Base-by-base conservation (phyloP, 2,888 invertebrate species). In the Volucella inanis region DNA sequence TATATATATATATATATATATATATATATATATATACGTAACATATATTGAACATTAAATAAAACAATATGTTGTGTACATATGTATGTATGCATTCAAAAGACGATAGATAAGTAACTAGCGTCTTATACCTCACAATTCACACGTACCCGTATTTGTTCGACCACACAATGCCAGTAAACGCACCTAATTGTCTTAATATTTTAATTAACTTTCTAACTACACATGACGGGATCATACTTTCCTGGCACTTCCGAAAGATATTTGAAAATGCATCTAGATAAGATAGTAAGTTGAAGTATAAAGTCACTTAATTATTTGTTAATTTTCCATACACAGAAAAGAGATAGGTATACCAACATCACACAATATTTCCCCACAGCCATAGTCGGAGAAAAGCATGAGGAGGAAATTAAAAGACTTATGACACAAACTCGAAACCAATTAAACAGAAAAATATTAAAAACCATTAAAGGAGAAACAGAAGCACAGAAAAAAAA, bases 401-500 rank as follows among this genome's bases (percentile, higher is more conserved):
- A 31, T 31, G 31, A 31, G 71, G 67, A 68, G 76, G 76, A 76
- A 71, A 85, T 85, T 76, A 76, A 81, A 76, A 70, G 81, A 85
- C 85, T 84, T 85, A 76, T 81, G 80, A 85, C 85, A 81, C 55
- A 81, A 81, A 85, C 85, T 76, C 80, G 72, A 71, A 76, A 76
- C 80, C 76, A 85, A 85, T 85, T 85, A 85, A 80, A 85, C 76
- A 67, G 80, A 85, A 85, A 81, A 85, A 85, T 83, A 84, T 80
- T 84, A 71, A 81, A 80, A 84, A 81, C 55, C 80, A 85, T 81
- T 76, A 85, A 85, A 68, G 65, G 79, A 31, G 31, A 31, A 31
- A 31, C 31, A 31, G 31, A 3, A 31, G 62, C 52, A 45, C 54
- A 52, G 39, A n/a, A 1, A 62, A 31, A 38, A 64, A 76, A 75